Conservation (phyloP, 2,888 invertebrate genomes). For the Julus scanicus region DNA sequence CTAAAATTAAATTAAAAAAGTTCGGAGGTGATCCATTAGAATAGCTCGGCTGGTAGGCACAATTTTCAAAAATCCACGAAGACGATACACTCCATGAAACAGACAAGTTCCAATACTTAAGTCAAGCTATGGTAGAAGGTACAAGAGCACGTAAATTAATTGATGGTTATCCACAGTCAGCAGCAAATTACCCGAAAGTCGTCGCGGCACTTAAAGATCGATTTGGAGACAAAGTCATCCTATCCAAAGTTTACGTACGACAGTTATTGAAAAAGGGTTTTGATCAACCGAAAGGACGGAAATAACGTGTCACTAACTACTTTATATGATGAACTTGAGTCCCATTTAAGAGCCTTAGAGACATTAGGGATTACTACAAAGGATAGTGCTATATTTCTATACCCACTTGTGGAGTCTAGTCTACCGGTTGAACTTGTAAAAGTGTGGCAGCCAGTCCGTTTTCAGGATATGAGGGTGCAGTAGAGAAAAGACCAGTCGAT, state of each 20-base stretch:
- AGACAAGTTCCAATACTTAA: conserved; percentile 54
- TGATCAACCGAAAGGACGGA: neutral
- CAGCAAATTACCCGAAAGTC: conserved; percentile 52
- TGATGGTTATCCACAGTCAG: conserved; percentile 47
- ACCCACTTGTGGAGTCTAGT: neutral
- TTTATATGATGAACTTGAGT: neutral
- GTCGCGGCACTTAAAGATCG: neutral
- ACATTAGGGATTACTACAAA: neutral
- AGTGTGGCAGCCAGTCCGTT: neutral
- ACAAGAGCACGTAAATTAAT: conserved; percentile 46
- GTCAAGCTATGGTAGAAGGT: conserved; percentile 37
- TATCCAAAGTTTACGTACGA: neutral
- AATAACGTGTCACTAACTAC: neutral
- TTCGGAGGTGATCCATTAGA: neutral
- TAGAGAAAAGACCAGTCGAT: neutral
- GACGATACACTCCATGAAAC: conserved; percentile 25
- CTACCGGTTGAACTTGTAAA: neutral
- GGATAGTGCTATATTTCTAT: neutral
- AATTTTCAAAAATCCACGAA: conserved; percentile 53
- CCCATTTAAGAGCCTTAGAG: neutral
- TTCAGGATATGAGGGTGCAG: neutral
- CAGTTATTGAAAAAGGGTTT: neutral
- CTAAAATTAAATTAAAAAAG: neutral
- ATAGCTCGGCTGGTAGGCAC: conserved; percentile 51
- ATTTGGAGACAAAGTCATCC: neutral